phyloP scores from a whole-genome alignment of 1,140 invertebrate species.

The Laodelphax striatellus region DNA sequence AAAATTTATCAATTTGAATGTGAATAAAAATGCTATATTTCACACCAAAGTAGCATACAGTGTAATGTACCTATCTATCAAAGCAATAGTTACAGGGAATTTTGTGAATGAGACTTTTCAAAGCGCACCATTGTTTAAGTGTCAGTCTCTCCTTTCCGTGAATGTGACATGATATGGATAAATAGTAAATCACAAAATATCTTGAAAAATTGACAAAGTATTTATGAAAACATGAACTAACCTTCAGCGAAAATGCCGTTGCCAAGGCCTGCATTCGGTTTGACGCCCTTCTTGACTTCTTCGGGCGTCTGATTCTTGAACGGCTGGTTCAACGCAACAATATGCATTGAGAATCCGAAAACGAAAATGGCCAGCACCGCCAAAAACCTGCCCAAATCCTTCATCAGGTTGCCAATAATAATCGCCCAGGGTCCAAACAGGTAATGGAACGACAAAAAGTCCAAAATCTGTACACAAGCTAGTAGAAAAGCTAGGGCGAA shows the following conservation, averaged over 20 bases:
- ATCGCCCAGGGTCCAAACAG: conserved; percentile 97
- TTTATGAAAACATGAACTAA: conserved; percentile 37
- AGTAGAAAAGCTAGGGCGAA: conserved; percentile 89
- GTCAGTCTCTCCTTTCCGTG: too few species aligned
- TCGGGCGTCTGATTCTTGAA: conserved; percentile 51
- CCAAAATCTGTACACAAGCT: conserved; percentile 93
- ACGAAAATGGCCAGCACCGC: conserved; percentile 96
- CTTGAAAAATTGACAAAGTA: too few species aligned
- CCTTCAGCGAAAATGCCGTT: conserved; percentile 55
- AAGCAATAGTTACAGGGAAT: too few species aligned
- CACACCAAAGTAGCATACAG: too few species aligned
- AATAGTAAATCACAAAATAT: too few species aligned
- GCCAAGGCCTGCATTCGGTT: conserved; percentile 29
- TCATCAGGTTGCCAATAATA: conserved; percentile 80
- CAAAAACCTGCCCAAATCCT: conserved; percentile 87
- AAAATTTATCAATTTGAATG: too few species aligned
- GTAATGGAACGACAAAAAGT: conserved; percentile 96
- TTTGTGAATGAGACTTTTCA: too few species aligned
- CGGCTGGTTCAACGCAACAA: conserved; percentile 90
- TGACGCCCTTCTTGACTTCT: conserved; percentile 38
- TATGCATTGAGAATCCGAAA: conserved; percentile 95
- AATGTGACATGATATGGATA: too few species aligned
- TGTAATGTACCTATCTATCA: too few species aligned
- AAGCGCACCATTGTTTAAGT: too few species aligned
- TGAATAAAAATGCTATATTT: too few species aligned